Conservation (phyloP, 1,140 invertebrate species). For the Aphaenogaster rudis region DNA sequence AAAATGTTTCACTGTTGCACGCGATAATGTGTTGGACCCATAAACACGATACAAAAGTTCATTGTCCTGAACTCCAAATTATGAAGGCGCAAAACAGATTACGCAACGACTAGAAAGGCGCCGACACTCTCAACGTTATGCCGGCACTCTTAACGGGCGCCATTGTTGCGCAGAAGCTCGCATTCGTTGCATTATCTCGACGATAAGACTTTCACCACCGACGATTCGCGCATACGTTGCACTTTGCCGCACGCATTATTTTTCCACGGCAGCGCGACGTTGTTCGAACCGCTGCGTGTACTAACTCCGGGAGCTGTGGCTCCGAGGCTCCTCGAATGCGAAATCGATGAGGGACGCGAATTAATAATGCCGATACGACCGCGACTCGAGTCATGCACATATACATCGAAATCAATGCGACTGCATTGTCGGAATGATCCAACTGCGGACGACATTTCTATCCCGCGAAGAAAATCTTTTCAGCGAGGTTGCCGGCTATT, state of each 20-base stretch:
- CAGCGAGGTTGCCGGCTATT: slow-evolving; percentile 14
- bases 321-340: slow-evolving; percentile 32
- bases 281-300: neutral
- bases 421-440: slow-evolving; percentile 52
- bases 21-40: neutral
- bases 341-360: slow-evolving; percentile 58
- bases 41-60: slow-evolving; percentile 15
- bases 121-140: slow-evolving; percentile 42
- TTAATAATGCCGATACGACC: slow-evolving; percentile 62
- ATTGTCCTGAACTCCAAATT: slow-evolving; percentile 39
- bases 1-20: neutral
- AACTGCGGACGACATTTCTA: slow-evolving; percentile 45
- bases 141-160: slow-evolving; percentile 34
- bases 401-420: slow-evolving; percentile 10
- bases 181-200: slow-evolving; percentile 53
- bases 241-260: slow-evolving; percentile 55
- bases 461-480: slow-evolving; percentile 49
- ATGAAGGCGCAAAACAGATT: slow-evolving; percentile 52
- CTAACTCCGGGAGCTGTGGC: neutral
- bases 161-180: slow-evolving; percentile 63
- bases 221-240: slow-evolving; percentile 19
- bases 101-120: slow-evolving; percentile 54
- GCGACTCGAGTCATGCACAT: slow-evolving; percentile 26
- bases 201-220: slow-evolving; percentile 60
- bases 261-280: slow-evolving; percentile 29